Evolutionary conservation across 2,888 invertebrate species (phyloP), one percentile per base, ranked within the genome.

Genomic region (Conistra vaccinii): DNA sequence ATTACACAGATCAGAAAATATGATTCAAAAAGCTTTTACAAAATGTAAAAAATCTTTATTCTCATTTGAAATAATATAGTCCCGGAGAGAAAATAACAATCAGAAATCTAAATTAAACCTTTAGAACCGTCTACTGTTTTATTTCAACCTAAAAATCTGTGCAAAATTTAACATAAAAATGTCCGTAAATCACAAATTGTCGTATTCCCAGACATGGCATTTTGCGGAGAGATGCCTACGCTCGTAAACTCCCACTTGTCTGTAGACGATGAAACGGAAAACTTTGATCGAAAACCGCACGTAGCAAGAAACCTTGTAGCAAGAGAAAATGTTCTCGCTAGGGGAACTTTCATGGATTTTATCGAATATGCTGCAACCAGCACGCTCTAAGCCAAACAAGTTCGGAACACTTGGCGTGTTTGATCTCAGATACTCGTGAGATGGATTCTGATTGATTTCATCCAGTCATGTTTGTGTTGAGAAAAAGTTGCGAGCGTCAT

Each of bases 201-300:
- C 80, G 78, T 77, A 83, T 84, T 80, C 61, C 69, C 66, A 78
- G 77, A 76, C 81, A 80, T 69, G 78, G 76, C 77, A 84, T 81
- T 85, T 84, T 83, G 62, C 73, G 53, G 74, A 65, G 63, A 85
- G 81, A 81, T 83, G 80, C 81, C 83, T 86, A 81, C 81, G 79
- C 66, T 74, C 81, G 76, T 80, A 87, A 84, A 87, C 85, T 88
- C 87, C 85, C 89, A 89, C 90, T 91, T 89, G 87, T 87, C 85
- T 85, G 88, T 79, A 90, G 88, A 91, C 90, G 91, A 89, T 87
- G 90, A 90, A 93, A 93, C 90, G 93, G 93, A 92, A 94, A 95
- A 95, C 93, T 95, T 95, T 94, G 93, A 95, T 95, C 92, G 93
- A 94, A 94, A 94, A 94, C 95, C 95, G 91, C 94, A 92, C 92